Evolutionary conservation across 2,113 vertebrate genomes (phyloP).

Genomic region (Capra hircus): DNA sequence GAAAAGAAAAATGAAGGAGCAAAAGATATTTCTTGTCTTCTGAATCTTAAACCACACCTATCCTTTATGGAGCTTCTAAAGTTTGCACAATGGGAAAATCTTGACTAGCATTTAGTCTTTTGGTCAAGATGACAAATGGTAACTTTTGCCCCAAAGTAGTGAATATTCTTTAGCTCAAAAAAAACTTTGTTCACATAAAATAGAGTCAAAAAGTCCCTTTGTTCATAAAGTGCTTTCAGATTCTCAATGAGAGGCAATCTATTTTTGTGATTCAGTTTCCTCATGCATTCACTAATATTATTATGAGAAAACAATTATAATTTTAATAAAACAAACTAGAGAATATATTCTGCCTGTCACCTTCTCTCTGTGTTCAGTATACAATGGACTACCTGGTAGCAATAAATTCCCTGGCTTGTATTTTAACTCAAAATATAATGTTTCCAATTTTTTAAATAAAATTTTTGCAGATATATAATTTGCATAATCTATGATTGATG

Average conservation of each 20-base stretch:
- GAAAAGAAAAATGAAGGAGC: not conserved
- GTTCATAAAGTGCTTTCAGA: not conserved
- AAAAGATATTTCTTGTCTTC: not conserved
- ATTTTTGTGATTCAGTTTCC: not conserved
- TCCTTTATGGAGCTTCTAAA: not conserved
- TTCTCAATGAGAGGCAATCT: not conserved
- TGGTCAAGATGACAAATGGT: not conserved
- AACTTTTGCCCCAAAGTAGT: not conserved
- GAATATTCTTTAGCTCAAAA: not conserved
- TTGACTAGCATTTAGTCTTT: not conserved
- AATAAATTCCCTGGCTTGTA: constrained; percentile 1
- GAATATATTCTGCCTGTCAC: not conserved
- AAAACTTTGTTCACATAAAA: constrained; percentile 18
- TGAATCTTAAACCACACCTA: not conserved
- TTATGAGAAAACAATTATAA: constrained; percentile 1
- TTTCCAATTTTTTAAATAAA: not conserved
- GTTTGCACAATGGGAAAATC: not conserved
- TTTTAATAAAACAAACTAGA: constrained; percentile 28
- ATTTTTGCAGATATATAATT: constrained; percentile 21
- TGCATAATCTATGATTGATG: constrained; percentile 32
- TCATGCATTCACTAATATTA: constrained; percentile 12
- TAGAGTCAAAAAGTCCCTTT: not conserved
- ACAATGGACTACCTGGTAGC: constrained; percentile 27
- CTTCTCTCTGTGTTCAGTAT: constrained; percentile 21
- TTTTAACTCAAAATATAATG: constrained; percentile 20